Evolutionary conservation across 2,797 vertebrate species (phyloP), one percentile per base, ranked within the genome.

Genomic region (Capromys pilorides): DNA sequence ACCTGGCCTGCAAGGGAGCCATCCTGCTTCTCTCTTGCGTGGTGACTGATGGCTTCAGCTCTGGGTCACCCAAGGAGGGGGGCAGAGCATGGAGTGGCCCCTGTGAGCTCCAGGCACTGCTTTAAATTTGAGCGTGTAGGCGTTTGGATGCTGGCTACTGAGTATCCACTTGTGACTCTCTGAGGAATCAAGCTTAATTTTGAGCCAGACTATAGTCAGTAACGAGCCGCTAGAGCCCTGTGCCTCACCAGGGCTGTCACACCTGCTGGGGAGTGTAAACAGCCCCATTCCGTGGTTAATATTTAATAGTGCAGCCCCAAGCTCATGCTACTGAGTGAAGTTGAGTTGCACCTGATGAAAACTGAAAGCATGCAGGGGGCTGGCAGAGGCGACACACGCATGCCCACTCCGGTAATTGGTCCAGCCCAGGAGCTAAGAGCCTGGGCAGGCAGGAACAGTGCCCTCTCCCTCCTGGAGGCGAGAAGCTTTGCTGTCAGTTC

Each of bases 251-350:
- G 28, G 64, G 85, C 92, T 57, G 88, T 59, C 88, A 36, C 1
- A 59, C 41, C 39, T 33, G 24, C 31, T 59, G 51, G 73, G 6
- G 19, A 19, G 22, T 39, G 22, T 45, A 31, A 2, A 41, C 59
- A 92, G 61, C 45, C 54, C 57, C 79, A n/a, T 84, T 85, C 92
- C 41, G 2, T 91, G 57, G 92, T 94, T 94, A 90, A 94, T 97
- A 69, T 94, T 96, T 95, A 89, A 95, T 79, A 78, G 28, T 10
- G 51, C 31, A 87, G 36, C 39, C 77, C 61, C 36, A 67, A 39
- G 85, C 54, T 28, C 28, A 19, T 11, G 64, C 78, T 79, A 77
- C 83, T 36, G 9, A 92, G 36, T 10, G 57, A 59, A 78, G 59
- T 57, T 36, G 8, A 45, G 93, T 18, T 28, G 0, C 71, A 59